These are phyloP conservation scores for Matsumurasca onukii DNA, from an alignment of 1,140 invertebrate genomes.

Conservation along the genomic window DNA sequence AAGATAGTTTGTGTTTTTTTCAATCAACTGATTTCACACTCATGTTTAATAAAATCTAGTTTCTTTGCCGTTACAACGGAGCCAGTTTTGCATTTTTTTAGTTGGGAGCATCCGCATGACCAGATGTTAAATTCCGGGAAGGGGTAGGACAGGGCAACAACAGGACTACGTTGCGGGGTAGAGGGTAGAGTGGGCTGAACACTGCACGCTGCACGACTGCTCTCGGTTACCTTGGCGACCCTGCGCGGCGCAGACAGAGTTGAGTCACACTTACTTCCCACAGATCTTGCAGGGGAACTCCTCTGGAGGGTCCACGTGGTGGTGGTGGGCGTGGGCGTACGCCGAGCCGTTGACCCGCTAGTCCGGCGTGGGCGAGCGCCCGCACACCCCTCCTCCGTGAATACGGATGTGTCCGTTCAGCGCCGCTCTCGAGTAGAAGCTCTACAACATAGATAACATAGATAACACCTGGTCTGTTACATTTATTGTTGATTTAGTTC, in stretches of 20 bases:
- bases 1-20: no score
- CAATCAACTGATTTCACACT: no score
- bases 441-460: slow-evolving; percentile 55
- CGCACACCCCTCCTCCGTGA: slow-evolving; percentile 54
- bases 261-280: slow-evolving; percentile 98
- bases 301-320: slow-evolving; percentile 44
- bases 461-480: slow-evolving; percentile 4
- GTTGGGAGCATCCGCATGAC: no score
- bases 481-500: slow-evolving; percentile 10
- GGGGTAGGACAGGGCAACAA: no score
- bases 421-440: slow-evolving; percentile 76
- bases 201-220: slow-evolving; percentile 3
- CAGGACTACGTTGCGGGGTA: no score
- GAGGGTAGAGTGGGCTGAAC: slow-evolving; percentile 14
- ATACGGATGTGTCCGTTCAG: slow-evolving; percentile 74
- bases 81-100: no score
- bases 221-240: slow-evolving; percentile 17
- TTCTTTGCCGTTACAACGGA: no score
- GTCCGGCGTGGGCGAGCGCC: slow-evolving; percentile 54
- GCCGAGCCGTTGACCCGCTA: no score
- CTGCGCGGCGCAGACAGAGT: neutral
- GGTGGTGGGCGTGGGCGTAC: slow-evolving; percentile 27
- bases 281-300: slow-evolving; percentile 93
- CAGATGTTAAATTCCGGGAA: no score
- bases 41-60: no score